Base-by-base conservation (phyloP, 1,140 invertebrate species). In the Ips typographus region DNA sequence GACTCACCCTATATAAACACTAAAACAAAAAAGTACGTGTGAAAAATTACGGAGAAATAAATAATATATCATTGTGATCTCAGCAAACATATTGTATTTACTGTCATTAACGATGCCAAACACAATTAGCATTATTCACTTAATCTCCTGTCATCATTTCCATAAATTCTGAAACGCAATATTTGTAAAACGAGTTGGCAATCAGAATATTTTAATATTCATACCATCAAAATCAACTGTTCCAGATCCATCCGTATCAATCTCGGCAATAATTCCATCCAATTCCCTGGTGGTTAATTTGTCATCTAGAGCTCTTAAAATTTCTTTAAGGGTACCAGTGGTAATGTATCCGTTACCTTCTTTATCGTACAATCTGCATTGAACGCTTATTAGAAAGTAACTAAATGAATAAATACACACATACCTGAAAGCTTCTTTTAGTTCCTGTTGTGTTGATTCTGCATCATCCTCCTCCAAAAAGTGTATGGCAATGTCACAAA, bases 191-290 rank as follows among this genome's bases (percentile, higher is more conserved):
- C 22, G 22, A 22, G 22, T 22, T 22, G 22, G 22, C 22, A 22
- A 22, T 22, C 22, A 22, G 22, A 22, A 5, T 6, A 59, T 42
- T 59, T 42, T 6, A 6, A 41, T n/a, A 73, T 60, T 41, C 77
- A 77, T 83, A 90, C 90, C 90, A 79, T 91, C 90, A 76, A 91
- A 91, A 76, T 91, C 90, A 49, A 93, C 90, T 47, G 91, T 93
- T 71, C 91, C 91, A 63, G 94, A 96, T 72, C 94, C 94, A 82
- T 97, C 95, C 59, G 94, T 93, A 82, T 97, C 95, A 77, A 97
- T 97, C 86, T 98, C 95, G 75, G 95, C 93, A 79, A 98, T 97
- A 86, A 97, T 96, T 76, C 94, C 92, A 78, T 97, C 94, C 71
- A 98, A 84, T 80, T 97, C 95, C 70, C 93, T 89, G 66, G 94